phyloP scores from a whole-genome alignment of 2,888 invertebrate genomes.

The Cyclophora albipunctata region DNA sequence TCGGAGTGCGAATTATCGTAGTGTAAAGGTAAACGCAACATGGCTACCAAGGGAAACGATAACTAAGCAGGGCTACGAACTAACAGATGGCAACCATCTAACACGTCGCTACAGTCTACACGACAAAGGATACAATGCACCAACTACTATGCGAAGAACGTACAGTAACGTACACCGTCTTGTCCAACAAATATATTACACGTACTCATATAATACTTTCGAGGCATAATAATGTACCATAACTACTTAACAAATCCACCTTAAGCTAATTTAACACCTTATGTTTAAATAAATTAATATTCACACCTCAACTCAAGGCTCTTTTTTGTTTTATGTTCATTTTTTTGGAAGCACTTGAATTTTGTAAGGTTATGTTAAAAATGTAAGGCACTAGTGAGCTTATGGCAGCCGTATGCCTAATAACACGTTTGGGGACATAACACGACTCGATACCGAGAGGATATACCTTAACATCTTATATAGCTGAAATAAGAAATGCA shows the following conservation, averaged over 20 bases:
- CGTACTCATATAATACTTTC: conserved; percentile 70
- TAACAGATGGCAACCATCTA: conserved; percentile 34
- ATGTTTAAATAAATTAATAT: conserved; percentile 24
- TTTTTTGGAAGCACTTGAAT: conserved; percentile 8
- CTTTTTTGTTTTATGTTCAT: conserved; percentile 8
- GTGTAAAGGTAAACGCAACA: conserved; percentile 18
- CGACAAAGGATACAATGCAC: conserved; percentile 68
- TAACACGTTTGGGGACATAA: conserved; percentile 38
- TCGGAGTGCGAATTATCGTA: conserved; percentile 30
- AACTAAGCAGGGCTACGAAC: conserved; percentile 32
- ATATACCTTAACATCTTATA: conserved; percentile 15
- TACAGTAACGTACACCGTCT: conserved; percentile 70
- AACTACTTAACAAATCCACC: conserved; percentile 41
- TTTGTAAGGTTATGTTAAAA: conserved; percentile 2
- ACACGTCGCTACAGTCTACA: conserved; percentile 27
- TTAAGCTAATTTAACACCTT: conserved; percentile 56
- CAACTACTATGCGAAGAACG: conserved; percentile 67
- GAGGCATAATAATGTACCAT: conserved; percentile 59
- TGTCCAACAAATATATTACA: conserved; percentile 58
- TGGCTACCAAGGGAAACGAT: conserved; percentile 22
- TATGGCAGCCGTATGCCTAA: conserved; percentile 57
- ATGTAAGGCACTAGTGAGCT: conserved; percentile 62
- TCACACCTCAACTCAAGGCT: conserved; percentile 19
- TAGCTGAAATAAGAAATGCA: conserved; percentile 48
- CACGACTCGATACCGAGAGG: conserved; percentile 26